Evolutionary conservation across 2,888 invertebrate species (phyloP).

Genomic region (Drosophila recens): DNA sequence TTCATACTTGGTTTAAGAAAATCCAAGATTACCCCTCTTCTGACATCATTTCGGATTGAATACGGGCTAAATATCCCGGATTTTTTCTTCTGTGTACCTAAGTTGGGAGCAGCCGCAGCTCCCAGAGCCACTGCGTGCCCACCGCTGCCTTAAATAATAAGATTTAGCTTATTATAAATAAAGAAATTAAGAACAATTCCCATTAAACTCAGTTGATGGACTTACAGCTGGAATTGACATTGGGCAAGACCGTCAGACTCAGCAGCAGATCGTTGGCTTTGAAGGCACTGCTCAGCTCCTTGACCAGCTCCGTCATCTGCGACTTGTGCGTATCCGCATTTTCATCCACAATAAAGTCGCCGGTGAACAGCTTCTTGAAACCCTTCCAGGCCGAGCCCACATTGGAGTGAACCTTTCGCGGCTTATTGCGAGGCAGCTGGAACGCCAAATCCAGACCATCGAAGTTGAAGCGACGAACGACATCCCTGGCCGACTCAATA

Average conservation of each 20-base stretch:
- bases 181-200: neutral
- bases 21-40: too few species aligned
- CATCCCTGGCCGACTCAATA: slow-evolving; percentile 90
- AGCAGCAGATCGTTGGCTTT: slow-evolving; percentile 89
- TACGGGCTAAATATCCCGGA: too few species aligned
- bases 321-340: slow-evolving; percentile 91
- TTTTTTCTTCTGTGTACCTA: too few species aligned
- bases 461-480: slow-evolving; percentile 91
- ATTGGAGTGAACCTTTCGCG: slow-evolving; percentile 90
- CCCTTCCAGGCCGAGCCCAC: slow-evolving; percentile 90
- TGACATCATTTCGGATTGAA: too few species aligned
- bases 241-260: slow-evolving; percentile 90
- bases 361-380: slow-evolving; percentile 91
- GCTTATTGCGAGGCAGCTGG: slow-evolving; percentile 92
- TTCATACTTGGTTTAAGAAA: too few species aligned
- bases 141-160: too few species aligned
- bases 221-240: slow-evolving; percentile 91
- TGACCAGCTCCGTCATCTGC: slow-evolving; percentile 91
- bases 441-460: slow-evolving; percentile 95
- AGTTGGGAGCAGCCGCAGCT: too few species aligned
- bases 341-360: slow-evolving; percentile 90
- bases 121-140: too few species aligned
- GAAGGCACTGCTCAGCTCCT: slow-evolving; percentile 90
- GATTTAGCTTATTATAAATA: too few species aligned
- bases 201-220: slow-evolving; percentile 34